Conservation (phyloP, 2,888 invertebrate genomes). For the Blastobasis lacticolella region DNA sequence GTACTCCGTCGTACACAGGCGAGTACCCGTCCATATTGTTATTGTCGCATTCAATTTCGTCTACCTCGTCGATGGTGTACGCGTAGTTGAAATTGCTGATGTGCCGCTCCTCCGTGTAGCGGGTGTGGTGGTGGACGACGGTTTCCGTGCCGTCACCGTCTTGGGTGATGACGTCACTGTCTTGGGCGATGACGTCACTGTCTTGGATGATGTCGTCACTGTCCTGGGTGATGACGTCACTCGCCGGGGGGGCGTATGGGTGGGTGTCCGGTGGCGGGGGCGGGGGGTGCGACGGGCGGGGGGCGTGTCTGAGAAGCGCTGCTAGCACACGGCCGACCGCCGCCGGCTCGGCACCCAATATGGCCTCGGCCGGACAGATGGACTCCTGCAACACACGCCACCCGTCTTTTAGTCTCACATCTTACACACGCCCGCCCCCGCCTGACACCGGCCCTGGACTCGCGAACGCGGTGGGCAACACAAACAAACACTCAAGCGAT, state of each 20-base stretch:
- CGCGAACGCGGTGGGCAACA: no score
- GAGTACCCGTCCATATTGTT: slow-evolving; percentile 47
- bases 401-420: slow-evolving; percentile 55
- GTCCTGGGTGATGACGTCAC: slow-evolving; percentile 19
- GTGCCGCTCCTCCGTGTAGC: slow-evolving; percentile 49
- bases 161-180: slow-evolving; percentile 17
- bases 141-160: slow-evolving; percentile 35
- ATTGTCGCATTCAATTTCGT: slow-evolving; percentile 55
- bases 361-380: slow-evolving; percentile 77
- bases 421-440: slow-evolving; percentile 1
- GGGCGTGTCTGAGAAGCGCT: slow-evolving; percentile 58
- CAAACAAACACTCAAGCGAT: no score
- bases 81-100: slow-evolving; percentile 46
- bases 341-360: slow-evolving; percentile 50
- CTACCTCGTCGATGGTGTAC: slow-evolving; percentile 55
- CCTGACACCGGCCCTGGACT: no score
- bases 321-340: slow-evolving; percentile 45
- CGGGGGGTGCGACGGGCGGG: slow-evolving; percentile 19
- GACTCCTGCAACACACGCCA: slow-evolving; percentile 80
- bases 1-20: slow-evolving; percentile 51
- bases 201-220: slow-evolving; percentile 30
- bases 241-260: not conserved
- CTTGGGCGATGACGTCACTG: slow-evolving; percentile 22
- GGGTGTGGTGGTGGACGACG: slow-evolving; percentile 44
- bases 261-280: not conserved